Conservation (phyloP, 1,140 invertebrate species). For the Caenorhabditis brenneri region DNA sequence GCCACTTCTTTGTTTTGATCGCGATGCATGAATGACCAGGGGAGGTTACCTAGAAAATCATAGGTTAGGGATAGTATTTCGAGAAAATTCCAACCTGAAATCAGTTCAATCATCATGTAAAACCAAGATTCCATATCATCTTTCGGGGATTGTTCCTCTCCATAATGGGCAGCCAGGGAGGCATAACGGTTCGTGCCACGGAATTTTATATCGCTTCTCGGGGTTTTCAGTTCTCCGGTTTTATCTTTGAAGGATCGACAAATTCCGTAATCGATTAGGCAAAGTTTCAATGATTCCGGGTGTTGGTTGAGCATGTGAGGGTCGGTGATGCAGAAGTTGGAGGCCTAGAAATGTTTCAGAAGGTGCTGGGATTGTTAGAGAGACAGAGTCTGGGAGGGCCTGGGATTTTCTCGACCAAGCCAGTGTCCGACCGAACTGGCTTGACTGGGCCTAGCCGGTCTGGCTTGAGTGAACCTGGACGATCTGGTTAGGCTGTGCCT, state of each 20-base stretch:
- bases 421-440: too few species aligned
- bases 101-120: constrained; percentile 61
- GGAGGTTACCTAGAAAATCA: constrained; percentile 53
- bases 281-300: constrained; percentile 49
- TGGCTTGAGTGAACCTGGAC: too few species aligned
- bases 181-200: constrained; percentile 61
- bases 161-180: constrained; percentile 56
- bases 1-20: constrained; percentile 55
- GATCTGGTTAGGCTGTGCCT: too few species aligned
- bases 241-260: constrained; percentile 62
- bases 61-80: background rate
- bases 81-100: constrained; percentile 46
- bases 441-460: too few species aligned
- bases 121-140: constrained; percentile 63
- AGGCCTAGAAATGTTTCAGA: too few species aligned
- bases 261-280: constrained; percentile 67
- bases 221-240: constrained; percentile 65
- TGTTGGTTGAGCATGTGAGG: constrained; percentile 49
- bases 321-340: constrained; percentile 63
- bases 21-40: constrained; percentile 48
- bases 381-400: too few species aligned
- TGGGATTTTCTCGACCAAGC: too few species aligned
- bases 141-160: constrained; percentile 60
- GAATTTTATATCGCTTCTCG: constrained; percentile 53
- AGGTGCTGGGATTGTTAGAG: too few species aligned